Base-by-base conservation (phyloP, 2,113 vertebrate genomes). In the Psilopogon haemacephalus region DNA sequence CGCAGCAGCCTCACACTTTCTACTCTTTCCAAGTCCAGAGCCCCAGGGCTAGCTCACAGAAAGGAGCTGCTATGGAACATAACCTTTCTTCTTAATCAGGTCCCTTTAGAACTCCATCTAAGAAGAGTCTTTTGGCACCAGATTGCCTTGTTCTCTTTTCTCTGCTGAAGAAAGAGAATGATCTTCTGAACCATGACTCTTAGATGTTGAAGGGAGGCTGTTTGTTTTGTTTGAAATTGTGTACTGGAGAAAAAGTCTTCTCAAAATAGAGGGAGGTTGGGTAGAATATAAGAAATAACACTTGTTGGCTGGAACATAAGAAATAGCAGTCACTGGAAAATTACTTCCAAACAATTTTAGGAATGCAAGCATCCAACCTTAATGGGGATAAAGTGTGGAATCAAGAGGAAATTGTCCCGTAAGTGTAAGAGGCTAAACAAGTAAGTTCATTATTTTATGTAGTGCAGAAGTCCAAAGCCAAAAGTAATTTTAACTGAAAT, bases 131-230 rank as follows among this genome's bases (percentile, higher is more conserved):
- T 86, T 75, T 56, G 81, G 77, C 17, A 71, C 33, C 38, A 71
- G 73, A 55, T 68, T 86, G 42, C 60, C 85, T 90, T 86, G 79
- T 84, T 88, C 46, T 77, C 35, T 90, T 70, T 84, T 76, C 40
- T 90, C 23, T 86, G 44, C 17, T 70, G 35, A 50, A 89, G 59
- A 84, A 81, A 84, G 27, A 88, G 70, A 89, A 72, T 21, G 11
- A 73, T 87, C 46, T 85, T 86, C 80, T 89, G 84, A 94, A 84
- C 81, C 23, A 60, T 55, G 50, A 69, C 32, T 92, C 42, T 55
- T 27, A 80, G 19, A 78, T 37, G 60, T 28, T 54, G 69, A 54
- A 86, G 38, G 54, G 19, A 92, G 9, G 15, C 32, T 55, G 56
- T n/a, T 74, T 54, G 32, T 42, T 90, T 86, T 81, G 58, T 82